Conservation (phyloP, 2,888 invertebrate genomes). For the Cenopis cana region DNA sequence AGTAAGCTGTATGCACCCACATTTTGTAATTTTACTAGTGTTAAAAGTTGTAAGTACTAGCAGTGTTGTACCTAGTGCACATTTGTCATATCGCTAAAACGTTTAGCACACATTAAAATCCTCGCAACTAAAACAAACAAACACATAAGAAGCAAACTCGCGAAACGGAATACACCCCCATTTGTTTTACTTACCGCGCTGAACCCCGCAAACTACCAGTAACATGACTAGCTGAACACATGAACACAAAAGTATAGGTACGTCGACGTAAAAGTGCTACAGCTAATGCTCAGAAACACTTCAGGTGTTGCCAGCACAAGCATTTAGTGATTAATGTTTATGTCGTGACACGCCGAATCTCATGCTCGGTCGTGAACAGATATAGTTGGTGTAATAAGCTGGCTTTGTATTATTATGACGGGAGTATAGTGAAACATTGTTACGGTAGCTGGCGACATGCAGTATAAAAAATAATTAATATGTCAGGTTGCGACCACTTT, state of each 20-base stretch:
- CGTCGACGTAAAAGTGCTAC: conserved; percentile 54
- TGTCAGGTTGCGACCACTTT: too few species aligned
- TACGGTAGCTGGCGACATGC: neutral
- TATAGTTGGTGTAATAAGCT: conserved; percentile 27
- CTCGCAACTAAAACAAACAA: conserved; percentile 28
- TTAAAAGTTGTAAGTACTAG: neutral
- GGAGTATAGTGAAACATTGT: neutral
- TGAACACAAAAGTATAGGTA: conserved; percentile 44
- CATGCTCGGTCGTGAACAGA: conserved; percentile 28
- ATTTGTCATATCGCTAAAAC: conserved; percentile 23
- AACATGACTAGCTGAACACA: conserved; percentile 43
- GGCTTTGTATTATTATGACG: conserved; percentile 25
- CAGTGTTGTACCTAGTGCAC: conserved; percentile 4
- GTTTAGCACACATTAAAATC: conserved; percentile 26
- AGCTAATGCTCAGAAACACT: conserved; percentile 61
- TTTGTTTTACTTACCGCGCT: conserved; percentile 43
- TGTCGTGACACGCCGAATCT: conserved; percentile 69
- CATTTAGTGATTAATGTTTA: conserved; percentile 78
- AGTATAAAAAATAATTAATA: too few species aligned
- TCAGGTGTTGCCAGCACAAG: conserved; percentile 70
- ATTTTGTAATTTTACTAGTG: neutral
- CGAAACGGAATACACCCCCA: conserved; percentile 35
- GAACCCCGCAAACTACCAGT: conserved; percentile 36
- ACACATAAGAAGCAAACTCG: conserved; percentile 35
- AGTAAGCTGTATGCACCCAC: too few species aligned